These are phyloP conservation scores for Geococcyx californianus DNA, from an alignment of 2,113 vertebrate genomes.

Conservation along the genomic window DNA sequence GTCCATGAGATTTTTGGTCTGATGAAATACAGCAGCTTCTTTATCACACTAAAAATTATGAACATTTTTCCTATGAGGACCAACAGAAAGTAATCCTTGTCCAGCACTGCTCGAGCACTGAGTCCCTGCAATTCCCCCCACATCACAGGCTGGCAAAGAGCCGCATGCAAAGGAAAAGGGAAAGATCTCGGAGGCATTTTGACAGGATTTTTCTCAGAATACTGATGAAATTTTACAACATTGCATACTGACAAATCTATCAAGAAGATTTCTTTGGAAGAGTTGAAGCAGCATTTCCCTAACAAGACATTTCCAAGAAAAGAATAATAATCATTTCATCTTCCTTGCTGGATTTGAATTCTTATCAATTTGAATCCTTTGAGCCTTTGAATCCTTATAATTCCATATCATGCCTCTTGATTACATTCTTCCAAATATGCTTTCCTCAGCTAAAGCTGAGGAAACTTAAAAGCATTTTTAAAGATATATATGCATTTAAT, in stretches of 20 bases:
- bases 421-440: neutral
- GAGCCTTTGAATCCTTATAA: neutral
- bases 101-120: neutral
- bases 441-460: neutral
- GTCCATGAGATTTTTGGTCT: neutral
- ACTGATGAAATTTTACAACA: neutral
- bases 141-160: neutral
- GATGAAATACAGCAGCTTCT: neutral
- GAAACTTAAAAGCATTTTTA: neutral
- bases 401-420: neutral
- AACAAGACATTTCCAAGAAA: neutral
- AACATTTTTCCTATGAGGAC: neutral
- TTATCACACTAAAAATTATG: neutral
- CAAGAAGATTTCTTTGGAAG: neutral
- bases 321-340: neutral
- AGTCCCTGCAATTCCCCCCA: fast-evolving
- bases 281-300: neutral
- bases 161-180: neutral
- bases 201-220: neutral
- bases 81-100: neutral
- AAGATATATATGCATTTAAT: neutral
- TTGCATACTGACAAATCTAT: neutral
- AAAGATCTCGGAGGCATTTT: neutral
- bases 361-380: too few species aligned
- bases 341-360: neutral